Conservation (phyloP, 2,888 invertebrate genomes). For the Lepidochitona cinerea region DNA sequence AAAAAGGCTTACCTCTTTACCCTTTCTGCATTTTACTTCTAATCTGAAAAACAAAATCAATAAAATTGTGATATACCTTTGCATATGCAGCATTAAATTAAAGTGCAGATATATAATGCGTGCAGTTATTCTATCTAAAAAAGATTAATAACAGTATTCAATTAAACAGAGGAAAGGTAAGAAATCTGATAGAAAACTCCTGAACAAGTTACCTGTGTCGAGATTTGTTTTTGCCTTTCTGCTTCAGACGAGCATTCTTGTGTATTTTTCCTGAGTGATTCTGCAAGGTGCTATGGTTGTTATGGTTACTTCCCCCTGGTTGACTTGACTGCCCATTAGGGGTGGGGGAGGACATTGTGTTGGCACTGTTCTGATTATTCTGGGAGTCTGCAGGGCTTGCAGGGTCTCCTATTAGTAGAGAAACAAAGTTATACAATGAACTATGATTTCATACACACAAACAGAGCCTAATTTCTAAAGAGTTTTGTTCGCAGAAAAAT, state of each 20-base stretch:
- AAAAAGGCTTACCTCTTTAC: conserved; percentile 48
- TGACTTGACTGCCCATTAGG: conserved; percentile 4
- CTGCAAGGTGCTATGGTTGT: conserved; percentile 36
- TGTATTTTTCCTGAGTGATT: conserved; percentile 55
- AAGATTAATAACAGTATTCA: not conserved
- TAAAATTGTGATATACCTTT: not conserved
- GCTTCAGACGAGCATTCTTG: conserved; percentile 44
- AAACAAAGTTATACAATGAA: too few relatives aligned
- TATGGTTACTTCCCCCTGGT: conserved; percentile 10
- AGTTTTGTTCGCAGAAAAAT: too few relatives aligned
- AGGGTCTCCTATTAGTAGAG: conserved; percentile 40
- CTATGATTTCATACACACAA: too few relatives aligned
- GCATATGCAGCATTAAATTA: too few relatives aligned
- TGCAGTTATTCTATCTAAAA: not conserved
- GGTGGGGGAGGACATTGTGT: conserved; percentile 28
- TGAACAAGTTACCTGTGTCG: conserved; percentile 42
- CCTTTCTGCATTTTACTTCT: conserved; percentile 53
- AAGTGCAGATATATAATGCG: not conserved
- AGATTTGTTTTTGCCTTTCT: conserved; percentile 54
- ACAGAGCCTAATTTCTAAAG: too few relatives aligned
- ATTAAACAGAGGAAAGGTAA: not conserved
- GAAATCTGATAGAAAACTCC: not conserved
- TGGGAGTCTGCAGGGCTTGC: conserved; percentile 50
- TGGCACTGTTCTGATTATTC: conserved; percentile 51
- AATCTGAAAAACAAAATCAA: conserved; percentile 40